These are phyloP conservation scores for Micromesistius poutassou DNA, from an alignment of 2,797 vertebrate species.

Conservation along the genomic window DNA sequence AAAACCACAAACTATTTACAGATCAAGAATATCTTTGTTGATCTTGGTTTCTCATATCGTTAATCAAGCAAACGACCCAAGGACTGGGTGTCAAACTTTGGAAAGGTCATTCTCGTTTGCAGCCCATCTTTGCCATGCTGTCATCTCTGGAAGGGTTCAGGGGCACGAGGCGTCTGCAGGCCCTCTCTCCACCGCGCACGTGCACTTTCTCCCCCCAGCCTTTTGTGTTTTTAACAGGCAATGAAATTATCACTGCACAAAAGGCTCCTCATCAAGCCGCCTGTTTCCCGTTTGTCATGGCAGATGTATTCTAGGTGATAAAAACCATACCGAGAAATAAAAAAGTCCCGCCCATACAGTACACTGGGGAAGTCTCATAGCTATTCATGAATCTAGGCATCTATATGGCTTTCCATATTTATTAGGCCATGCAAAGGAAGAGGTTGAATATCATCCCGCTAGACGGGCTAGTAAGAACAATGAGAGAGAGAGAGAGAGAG, in stretches of 20 bases:
- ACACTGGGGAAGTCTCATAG: conserved; percentile 19
- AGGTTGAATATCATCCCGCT: conserved; percentile 17
- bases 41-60: not conserved
- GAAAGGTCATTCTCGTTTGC: conserved; percentile 3
- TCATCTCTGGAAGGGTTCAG: not conserved
- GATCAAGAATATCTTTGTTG: not conserved
- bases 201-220: not conserved
- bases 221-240: conserved; percentile 46
- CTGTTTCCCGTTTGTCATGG: conserved; percentile 31
- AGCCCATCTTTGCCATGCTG: not conserved
- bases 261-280: conserved; percentile 39
- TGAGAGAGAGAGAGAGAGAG: not conserved
- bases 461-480: not conserved
- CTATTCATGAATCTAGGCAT: conserved; percentile 28
- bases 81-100: not conserved
- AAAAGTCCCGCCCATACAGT: conserved; percentile 18
- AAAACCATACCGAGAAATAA: conserved; percentile 35
- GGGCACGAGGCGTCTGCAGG: conserved; percentile 13
- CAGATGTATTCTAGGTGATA: conserved; percentile 43
- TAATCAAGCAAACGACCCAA: not conserved
- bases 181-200: not conserved
- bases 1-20: not conserved
- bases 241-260: conserved; percentile 40
- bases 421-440: conserved; percentile 20
- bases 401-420: conserved; percentile 28